Conservation (phyloP, 2,888 invertebrate species). For the Oscheius sp. region DNA sequence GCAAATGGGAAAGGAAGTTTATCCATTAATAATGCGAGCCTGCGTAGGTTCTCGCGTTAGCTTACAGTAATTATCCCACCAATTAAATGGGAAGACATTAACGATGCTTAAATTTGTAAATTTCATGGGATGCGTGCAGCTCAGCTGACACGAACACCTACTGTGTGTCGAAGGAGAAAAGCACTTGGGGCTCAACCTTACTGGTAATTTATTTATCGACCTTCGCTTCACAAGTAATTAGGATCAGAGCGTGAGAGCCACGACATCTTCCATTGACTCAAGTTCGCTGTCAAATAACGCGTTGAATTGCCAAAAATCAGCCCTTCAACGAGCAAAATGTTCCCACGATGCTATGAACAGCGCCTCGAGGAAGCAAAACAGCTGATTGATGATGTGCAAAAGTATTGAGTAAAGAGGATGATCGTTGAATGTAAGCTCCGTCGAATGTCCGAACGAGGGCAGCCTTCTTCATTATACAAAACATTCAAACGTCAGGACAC, state of each 20-base stretch:
- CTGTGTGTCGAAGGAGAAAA: too few relatives aligned
- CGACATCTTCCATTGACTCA: constrained; percentile 5
- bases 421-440: constrained; percentile 1
- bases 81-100: too few relatives aligned
- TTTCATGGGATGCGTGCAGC: too few relatives aligned
- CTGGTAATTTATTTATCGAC: constrained; percentile 32
- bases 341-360: not conserved
- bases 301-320: not conserved
- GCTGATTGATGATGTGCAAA: not conserved
- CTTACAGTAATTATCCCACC: too few relatives aligned
- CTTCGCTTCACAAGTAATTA: constrained; percentile 31
- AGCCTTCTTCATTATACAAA: too few relatives aligned
- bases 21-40: too few relatives aligned
- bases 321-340: not conserved
- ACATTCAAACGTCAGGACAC: too few relatives aligned
- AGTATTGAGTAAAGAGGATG: not conserved
- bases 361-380: not conserved
- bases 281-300: constrained; percentile 15
- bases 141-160: too few relatives aligned
- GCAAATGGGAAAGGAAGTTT: too few relatives aligned
- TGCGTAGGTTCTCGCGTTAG: too few relatives aligned
- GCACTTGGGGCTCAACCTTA: constrained; percentile 6
- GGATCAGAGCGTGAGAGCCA: constrained; percentile 22
- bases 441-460: too few relatives aligned
- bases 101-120: too few relatives aligned